A percentile compares a stretch with the other conserved stretches of the same genome.
phyloP scores from a whole-genome alignment of 2,888 invertebrate genomes.

The Nemotelus pantherinus region DNA sequence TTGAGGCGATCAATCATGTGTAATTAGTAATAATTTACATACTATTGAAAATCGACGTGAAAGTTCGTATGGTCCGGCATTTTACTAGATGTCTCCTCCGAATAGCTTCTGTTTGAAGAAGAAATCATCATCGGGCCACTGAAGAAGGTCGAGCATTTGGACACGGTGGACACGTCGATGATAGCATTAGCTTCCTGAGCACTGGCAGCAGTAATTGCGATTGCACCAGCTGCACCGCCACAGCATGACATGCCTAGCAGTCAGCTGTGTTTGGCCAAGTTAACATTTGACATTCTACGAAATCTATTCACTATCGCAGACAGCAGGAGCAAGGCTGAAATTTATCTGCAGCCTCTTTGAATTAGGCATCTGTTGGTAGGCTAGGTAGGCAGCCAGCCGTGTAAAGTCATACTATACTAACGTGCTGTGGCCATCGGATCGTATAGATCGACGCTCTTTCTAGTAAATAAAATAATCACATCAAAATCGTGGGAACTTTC shows the following conservation, averaged over 20 bases:
- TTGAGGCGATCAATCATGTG: conserved; percentile 27
- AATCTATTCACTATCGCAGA: conserved; percentile 22
- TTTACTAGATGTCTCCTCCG: not conserved
- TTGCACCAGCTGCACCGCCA: too few species aligned
- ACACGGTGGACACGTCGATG: not conserved
- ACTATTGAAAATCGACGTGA: conserved; percentile 36
- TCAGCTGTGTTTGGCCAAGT: not conserved
- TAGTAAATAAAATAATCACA: conserved; percentile 39
- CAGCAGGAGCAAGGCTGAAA: conserved; percentile 14
- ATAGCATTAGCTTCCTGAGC: too few species aligned
- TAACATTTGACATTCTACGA: conserved; percentile 34
- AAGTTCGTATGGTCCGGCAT: conserved; percentile 17
- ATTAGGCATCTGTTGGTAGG: not conserved
- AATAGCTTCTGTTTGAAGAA: conserved; percentile 30
- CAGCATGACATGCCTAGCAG: not conserved
- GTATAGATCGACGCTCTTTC: conserved; percentile 9
- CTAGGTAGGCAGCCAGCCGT: too few species aligned
- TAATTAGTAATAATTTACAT: conserved; percentile 40
- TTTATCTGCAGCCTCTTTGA: conserved; percentile 16
- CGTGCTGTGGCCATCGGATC: conserved; percentile 16
- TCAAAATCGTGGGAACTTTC: conserved; percentile 40
- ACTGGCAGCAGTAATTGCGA: too few species aligned
- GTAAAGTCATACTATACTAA: too few species aligned
- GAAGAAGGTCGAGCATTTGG: too few species aligned
- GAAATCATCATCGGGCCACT: not conserved